Base-by-base conservation (phyloP, 2,113 vertebrate species). In the Microtus richardsoni region DNA sequence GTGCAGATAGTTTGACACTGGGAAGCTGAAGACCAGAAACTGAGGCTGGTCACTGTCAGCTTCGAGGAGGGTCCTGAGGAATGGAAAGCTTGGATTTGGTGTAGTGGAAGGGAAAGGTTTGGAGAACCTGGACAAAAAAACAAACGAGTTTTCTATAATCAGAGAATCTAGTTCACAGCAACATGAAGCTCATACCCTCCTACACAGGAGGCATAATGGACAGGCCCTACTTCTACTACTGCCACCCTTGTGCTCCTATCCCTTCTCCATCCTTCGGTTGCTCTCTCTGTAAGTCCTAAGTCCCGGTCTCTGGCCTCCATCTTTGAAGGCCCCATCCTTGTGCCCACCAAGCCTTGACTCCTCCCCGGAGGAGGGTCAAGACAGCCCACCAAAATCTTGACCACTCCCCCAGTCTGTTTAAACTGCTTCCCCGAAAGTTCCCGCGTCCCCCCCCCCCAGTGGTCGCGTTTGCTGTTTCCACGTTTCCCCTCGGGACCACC, bases 1-100 rank as follows among this genome's bases (percentile, higher is more conserved):
- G 28, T 73, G 3, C 26, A 90, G 68, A 64, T 4, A 88, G 74
- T 85, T 89, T 21, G 41, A 30, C 10, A 24, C 24, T 44, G 39
- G 39, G 36, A 94, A 70, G 14, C 49, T 7, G 62, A 64, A 77
- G 49, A 54, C 2, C 79, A 52, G 77, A 28, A 19, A 13, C 71
- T 60, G 44, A 84, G 7, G 9, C 21, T 54, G 39, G n/a, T 71
- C 83, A 36, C 9, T 62, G 41, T 64, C 66, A 82, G 36, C 7
- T 49, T 47, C 39, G 49, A 83, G 91, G 62, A 94, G 52, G 33
- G 21, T 60, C 66, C 26, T 52, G 13, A 74, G 75, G 70, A 93
- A 83, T 54, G 33, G 80, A 87, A 93, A 80, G 33, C 47, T 89
- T 47, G 83, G 58, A 83, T n/a, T 79, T 82, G 62, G 82, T 84